A percentile compares a stretch with the other conserved stretches of the same genome.
Conservation (phyloP, 2,797 vertebrate species). For the Trichosurus vulpecula region DNA sequence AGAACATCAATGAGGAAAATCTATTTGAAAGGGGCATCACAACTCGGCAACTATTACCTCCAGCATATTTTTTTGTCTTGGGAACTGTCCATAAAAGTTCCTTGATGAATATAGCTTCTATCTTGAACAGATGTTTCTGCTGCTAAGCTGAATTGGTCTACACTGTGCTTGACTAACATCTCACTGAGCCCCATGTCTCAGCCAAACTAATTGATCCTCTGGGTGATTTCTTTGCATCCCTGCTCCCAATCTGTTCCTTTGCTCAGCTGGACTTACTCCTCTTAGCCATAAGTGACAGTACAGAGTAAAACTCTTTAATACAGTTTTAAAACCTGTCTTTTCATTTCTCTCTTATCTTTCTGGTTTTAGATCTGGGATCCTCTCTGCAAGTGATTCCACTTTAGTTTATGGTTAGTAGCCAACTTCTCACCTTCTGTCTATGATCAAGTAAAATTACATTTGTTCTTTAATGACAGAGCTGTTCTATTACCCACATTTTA, state of each 20-base stretch:
- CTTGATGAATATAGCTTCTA: background rate
- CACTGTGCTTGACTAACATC: background rate
- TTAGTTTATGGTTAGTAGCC: background rate
- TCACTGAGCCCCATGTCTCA: background rate
- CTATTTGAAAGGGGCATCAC: background rate
- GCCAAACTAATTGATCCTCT: background rate
- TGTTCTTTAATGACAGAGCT: background rate
- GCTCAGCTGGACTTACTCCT: background rate
- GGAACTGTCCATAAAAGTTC: background rate
- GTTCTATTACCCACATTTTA: background rate
- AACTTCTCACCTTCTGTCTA: background rate
- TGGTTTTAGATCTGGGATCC: background rate
- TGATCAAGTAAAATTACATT: background rate
- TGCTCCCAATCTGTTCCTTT: background rate
- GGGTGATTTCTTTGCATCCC: background rate
- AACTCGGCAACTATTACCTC: background rate
- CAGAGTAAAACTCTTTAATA: background rate
- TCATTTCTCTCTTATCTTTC: background rate
- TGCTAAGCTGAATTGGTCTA: background rate
- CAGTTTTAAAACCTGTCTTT: background rate
- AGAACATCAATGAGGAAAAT: background rate
- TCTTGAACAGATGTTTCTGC: slow-evolving; percentile 8
- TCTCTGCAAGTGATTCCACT: background rate
- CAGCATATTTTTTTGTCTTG: background rate
- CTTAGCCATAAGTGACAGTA: background rate